These are phyloP conservation scores for Phengaris arion DNA, from an alignment of 2,888 invertebrate species.

Conservation along the genomic window DNA sequence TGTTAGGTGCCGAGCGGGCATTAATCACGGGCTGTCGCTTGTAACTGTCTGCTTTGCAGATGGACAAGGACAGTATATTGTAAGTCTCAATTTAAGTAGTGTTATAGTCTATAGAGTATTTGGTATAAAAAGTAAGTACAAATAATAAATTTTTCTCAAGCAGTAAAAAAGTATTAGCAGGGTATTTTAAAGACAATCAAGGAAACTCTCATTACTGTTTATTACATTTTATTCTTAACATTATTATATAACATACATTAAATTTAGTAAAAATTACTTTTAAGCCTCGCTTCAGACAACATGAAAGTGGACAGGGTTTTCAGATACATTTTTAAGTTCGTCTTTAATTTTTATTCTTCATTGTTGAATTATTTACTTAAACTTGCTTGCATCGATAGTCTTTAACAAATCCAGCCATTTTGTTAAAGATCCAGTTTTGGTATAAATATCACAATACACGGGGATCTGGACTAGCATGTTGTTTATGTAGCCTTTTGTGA, in stretches of 20 bases:
- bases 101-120: no score
- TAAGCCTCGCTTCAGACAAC: background rate
- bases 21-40: no score
- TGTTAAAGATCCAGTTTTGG: slow-evolving; percentile 44
- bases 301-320: background rate
- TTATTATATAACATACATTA: slow-evolving; percentile 2
- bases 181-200: slow-evolving; percentile 2
- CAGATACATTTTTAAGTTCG: background rate
- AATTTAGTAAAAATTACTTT: background rate
- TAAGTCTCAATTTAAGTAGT: no score
- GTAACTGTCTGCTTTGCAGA: no score
- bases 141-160: no score
- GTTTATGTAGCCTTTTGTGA: slow-evolving; percentile 29
- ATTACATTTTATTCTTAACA: slow-evolving; percentile 11
- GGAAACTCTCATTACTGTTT: background rate
- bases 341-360: no score
- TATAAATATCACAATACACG: slow-evolving; percentile 35
- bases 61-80: no score
- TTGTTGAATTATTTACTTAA: slow-evolving; percentile 28
- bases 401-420: slow-evolving; percentile 59
- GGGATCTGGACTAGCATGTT: slow-evolving; percentile 15
- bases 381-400: slow-evolving; percentile 41
- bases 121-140: no score
- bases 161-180: background rate
- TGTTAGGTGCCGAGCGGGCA: no score